Base-by-base conservation (phyloP, 2,888 invertebrate species). In the Chrysomela aeneicollis region DNA sequence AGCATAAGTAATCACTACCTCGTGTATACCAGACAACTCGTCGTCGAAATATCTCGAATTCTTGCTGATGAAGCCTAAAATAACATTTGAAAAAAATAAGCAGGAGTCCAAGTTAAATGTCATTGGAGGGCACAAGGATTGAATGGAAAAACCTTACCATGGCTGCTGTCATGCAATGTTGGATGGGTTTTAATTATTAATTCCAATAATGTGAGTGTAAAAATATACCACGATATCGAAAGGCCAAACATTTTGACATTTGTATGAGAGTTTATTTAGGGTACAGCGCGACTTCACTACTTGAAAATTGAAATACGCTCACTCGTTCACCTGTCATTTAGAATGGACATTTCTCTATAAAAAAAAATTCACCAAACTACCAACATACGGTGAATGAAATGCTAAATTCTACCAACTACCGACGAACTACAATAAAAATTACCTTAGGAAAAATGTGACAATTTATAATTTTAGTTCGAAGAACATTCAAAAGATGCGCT, bases 81-180 rank as follows among this genome's bases (percentile, higher is more conserved):
- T 57, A 17, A 57, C 3, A 46, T 17, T 22, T n/a, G 61, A 70
- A 74, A 74, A 76, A 71, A 74, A 70, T 32, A 66, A 64, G 55
- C 63, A 53, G 17, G 65, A 71, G 66, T 62, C 60, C 64, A 64
- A 61, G 32, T 32, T 62, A 62, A 69, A 70, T 71, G 70, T 68
- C 69, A 68, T 66, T 54, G 61, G 66, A 71, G 66, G 67, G 62
- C 67, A 68, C 57, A 53, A 64, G 64, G 63, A 67, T 64, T 60
- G 64, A 59, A 53, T 17, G 15, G 67, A 52, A 68, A 58, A 68
- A 51, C 83, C 83, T 87, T 87, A 90, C 90, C 90, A 87, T 90
- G 89, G 84, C 87, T 89, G 83, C 88, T 89, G 84, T 90, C 90
- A 84, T 89, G 89, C 76, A 88, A 87, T 83, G 90, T 88, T 83